Base-by-base conservation (phyloP, 1,140 invertebrate species). In the Aporrectodea caliginosa region DNA sequence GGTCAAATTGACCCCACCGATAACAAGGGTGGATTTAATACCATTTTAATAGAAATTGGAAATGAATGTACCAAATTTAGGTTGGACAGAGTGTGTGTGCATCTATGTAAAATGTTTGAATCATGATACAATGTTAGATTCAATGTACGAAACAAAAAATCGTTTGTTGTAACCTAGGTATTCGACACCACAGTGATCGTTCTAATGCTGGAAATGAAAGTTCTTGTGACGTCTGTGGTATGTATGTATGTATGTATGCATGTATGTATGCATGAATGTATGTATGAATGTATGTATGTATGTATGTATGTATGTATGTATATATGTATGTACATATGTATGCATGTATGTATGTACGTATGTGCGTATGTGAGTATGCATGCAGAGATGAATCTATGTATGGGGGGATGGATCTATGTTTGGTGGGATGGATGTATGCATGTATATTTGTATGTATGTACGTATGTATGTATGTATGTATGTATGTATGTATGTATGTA, bases 401-500 rank as follows among this genome's bases (percentile, higher is more conserved):
- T 68, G 58, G 14, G 27, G 27, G 58, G 14, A 68, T 75, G 34
- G 6, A 14, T 75, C 6, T 75, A 75, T 75, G 30, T 75, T 31
- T 75, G 30, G 29, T 31, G 29, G 30, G 29, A 75, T 75, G 30
- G 27, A 75, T 35, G 33, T 75, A 75, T 32, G 0, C 34, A 75
- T 32, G 29, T 30, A 75, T 35, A 32, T 75, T 0, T 75, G 1
- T 35, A 32, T 75, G 33, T 75, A 30, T 75, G 73, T 75, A 32
- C 0, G 73, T 75, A 30, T 34, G 73, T 32, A 75, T 32, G 73
- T 75, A 75, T 75, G 73, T 75, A 75, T 75, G 73, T 75, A 75
- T 75, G 73, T 32, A 75, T 75, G 73, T 32, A 75, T 75, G 73
- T 75, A 75, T 75, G 30, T 29, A 75, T 75, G 30, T 75, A 75